These are phyloP conservation scores for Xestia xanthographa DNA, from an alignment of 2,888 invertebrate genomes.

Conservation along the genomic window DNA sequence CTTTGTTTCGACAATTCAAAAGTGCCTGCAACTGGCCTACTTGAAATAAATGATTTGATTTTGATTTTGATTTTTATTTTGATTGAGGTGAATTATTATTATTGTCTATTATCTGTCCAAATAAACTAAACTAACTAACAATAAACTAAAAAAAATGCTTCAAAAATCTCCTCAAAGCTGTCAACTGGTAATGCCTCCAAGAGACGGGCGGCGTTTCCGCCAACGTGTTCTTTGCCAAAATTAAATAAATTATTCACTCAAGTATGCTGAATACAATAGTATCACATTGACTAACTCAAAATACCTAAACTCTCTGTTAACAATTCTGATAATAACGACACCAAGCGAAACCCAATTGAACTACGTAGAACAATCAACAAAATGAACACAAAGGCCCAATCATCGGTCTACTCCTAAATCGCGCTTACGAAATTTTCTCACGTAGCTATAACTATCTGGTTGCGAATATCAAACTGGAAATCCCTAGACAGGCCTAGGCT, in stretches of 20 bases:
- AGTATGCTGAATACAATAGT: not conserved
- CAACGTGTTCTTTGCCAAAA: not conserved
- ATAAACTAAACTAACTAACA: too few species aligned
- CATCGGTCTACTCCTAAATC: slow-evolving; percentile 17
- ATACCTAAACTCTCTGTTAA: not conserved
- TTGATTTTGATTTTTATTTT: too few species aligned
- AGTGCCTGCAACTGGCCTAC: too few species aligned
- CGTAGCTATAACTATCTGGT: slow-evolving; percentile 45
- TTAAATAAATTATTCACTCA: not conserved
- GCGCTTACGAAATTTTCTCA: slow-evolving; percentile 42
- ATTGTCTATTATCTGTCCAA: not conserved
- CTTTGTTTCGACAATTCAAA: too few species aligned
- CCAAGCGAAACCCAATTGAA: slow-evolving; percentile 26
- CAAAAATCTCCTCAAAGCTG: too few species aligned
- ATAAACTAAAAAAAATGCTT: too few species aligned
- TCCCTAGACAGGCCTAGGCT: slow-evolving; percentile 40
- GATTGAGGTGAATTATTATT: not conserved
- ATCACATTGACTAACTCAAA: not conserved
- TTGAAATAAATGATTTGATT: too few species aligned
- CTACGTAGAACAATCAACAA: slow-evolving; percentile 32
- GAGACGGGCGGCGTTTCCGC: too few species aligned
- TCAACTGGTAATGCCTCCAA: too few species aligned
- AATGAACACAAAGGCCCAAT: slow-evolving; percentile 24
- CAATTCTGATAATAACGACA: slow-evolving; percentile 15
- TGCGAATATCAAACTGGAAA: slow-evolving; percentile 57